Conservation (phyloP, 1,140 invertebrate species). For the Plodia interpunctella region DNA sequence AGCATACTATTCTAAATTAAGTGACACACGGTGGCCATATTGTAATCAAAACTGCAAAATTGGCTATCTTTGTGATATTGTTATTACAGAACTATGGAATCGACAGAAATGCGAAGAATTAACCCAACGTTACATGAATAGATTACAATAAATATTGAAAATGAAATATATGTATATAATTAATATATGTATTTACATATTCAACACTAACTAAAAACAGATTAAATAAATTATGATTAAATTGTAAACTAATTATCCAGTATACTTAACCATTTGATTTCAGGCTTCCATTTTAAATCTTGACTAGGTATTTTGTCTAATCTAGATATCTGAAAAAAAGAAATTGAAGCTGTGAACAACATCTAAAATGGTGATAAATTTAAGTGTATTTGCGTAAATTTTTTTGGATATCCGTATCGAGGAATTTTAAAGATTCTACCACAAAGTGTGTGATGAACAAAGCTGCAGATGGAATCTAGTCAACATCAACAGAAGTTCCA, state of each 20-base stretch:
- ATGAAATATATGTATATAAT: background rate
- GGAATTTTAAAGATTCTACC: too few relatives aligned
- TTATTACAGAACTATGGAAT: conserved; percentile 77
- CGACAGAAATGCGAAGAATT: conserved; percentile 77
- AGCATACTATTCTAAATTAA: conserved; percentile 78
- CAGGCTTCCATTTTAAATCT: conserved; percentile 52
- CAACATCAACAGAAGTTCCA: too few relatives aligned
- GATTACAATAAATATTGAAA: background rate
- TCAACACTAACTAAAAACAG: conserved; percentile 5
- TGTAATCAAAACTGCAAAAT: conserved; percentile 79
- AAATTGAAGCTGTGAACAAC: background rate
- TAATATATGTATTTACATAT: conserved; percentile 15
- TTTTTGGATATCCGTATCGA: too few relatives aligned
- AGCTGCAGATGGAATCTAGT: background rate
- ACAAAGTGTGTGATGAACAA: too few relatives aligned
- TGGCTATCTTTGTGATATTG: conserved; percentile 78
- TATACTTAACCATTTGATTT: conserved; percentile 65
- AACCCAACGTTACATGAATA: background rate
- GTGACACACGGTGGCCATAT: conserved; percentile 61
- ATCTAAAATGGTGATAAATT: background rate
- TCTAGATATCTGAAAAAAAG: conserved; percentile 48
- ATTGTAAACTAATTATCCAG: conserved; percentile 36
- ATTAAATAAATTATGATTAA: background rate
- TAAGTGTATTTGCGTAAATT: too few relatives aligned
- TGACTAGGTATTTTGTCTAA: conserved; percentile 54